phyloP scores from a whole-genome alignment of 2,113 vertebrate species.

The Ammodramus savannarum region DNA sequence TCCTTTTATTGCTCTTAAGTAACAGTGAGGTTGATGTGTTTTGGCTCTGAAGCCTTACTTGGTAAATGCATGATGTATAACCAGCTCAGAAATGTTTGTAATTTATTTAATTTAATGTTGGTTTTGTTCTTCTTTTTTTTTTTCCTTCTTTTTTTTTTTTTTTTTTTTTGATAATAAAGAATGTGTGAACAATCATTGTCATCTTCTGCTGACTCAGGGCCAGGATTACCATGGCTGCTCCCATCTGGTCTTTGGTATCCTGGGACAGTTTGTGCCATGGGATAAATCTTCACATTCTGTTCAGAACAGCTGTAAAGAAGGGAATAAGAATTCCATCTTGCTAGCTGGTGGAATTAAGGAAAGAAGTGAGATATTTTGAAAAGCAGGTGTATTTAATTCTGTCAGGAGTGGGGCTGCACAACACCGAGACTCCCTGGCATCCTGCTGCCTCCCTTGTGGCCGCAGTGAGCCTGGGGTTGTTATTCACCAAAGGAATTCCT shows the following conservation, averaged over 20 bases:
- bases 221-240: background rate
- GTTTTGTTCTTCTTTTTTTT: slow-evolving; percentile 25
- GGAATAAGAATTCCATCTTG: accelerated
- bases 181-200: background rate
- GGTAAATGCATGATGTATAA: background rate
- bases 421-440: background rate
- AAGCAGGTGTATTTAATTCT: background rate
- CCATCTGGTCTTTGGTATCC: accelerated
- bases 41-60: background rate
- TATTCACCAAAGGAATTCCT: background rate
- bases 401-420: background rate
- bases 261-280: accelerated
- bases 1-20: background rate
- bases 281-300: background rate
- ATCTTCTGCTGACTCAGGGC: background rate
- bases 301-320: background rate
- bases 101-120: slow-evolving; percentile 79
- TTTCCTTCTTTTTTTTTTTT: slow-evolving; percentile 54
- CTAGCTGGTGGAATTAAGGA: background rate
- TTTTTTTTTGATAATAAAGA: slow-evolving; percentile 74
- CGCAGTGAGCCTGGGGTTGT: background rate
- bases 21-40: background rate
- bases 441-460: background rate
- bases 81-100: slow-evolving; percentile 62
- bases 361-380: accelerated